A percentile compares a stretch with the other conserved stretches of the same genome.
These are phyloP conservation scores for Acipenser oxyrinchus DNA, from an alignment of 2,797 vertebrate species.

Conservation along the genomic window DNA sequence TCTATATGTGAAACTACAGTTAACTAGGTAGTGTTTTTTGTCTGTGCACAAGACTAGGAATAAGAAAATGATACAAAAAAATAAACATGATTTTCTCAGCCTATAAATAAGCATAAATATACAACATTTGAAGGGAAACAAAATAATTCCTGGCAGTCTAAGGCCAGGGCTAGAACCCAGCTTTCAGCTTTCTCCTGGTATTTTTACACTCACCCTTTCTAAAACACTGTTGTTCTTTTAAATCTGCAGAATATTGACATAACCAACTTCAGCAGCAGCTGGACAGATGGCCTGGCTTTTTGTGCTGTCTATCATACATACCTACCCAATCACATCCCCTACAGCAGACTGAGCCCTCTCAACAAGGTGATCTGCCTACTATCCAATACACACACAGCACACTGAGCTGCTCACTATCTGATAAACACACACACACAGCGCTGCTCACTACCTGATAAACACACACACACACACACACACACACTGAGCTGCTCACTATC, in stretches of 20 bases:
- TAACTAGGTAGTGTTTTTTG: not conserved
- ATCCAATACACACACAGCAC: not conserved
- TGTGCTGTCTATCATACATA: constrained; percentile 67
- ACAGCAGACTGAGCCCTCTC: constrained; percentile 45
- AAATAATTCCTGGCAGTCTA: too few species aligned
- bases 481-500: too few species aligned
- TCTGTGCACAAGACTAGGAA: not conserved
- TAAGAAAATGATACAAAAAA: too few species aligned
- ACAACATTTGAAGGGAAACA: too few species aligned
- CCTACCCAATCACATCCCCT: constrained; percentile 51
- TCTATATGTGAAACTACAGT: not conserved
- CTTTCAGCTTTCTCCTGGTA: too few species aligned
- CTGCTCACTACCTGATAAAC: not conserved
- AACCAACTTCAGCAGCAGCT: constrained; percentile 72
- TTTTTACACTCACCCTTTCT: not conserved
- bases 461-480: not conserved
- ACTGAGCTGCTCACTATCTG: not conserved
- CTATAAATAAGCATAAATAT: too few species aligned
- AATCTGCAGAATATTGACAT: constrained; percentile 62
- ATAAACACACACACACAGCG: not conserved
- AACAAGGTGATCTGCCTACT: constrained; percentile 48
- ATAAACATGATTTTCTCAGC: too few species aligned
- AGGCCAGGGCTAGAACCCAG: too few species aligned
- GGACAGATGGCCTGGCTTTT: constrained; percentile 68
- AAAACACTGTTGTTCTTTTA: not conserved